Evolutionary conservation across 2,113 vertebrate species (phyloP), one percentile per base, ranked within the genome.

Genomic region (Sterna hirundo): DNA sequence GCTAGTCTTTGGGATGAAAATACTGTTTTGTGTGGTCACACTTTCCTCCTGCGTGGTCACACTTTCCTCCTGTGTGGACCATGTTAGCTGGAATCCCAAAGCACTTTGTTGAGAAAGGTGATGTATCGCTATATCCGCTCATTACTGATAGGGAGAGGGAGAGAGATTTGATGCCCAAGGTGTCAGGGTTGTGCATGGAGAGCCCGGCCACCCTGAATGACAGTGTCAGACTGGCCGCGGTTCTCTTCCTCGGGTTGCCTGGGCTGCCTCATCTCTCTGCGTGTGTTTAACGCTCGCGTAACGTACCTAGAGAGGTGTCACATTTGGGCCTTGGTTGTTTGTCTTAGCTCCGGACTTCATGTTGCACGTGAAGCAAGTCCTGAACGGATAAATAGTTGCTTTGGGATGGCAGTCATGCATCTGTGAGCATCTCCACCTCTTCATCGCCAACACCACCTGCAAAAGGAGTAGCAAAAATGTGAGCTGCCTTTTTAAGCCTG

Each of bases 61-160:
- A 1, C 29, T 66, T 30, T 6, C 83, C 77, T 74, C n/a, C 52
- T 36, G 14, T 0, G 6, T 22, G 54, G 40, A 20, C 54, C 54
- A 9, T 2, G 3, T 29, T 3, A 38, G 71, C 52, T 30, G 23
- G 54, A 42, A 61, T 17, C 65, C 47, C 36, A 9, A 44, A 44
- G 54, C 18, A 3, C 44, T 54, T 30, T 15, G n/a, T 18, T 34
- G 11, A 36, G 38, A 30, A 47, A 54, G 66, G 32, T 16, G 46
- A 38, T 17, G 19, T 21, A 2, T 46, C 1, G 2, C 58, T 30
- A 2, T 19, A 13, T 12, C 40, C 16, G 2, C 34, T 42, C 23
- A 5, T 5, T 40, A 10, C 40, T 15, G 7, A 18, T 10, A 2
- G 32, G 38, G 27, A n/a, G 13, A 12, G 0, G 13, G 77, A 13